Conservation (phyloP, 2,888 invertebrate genomes). For the Antheraea assamensis region DNA sequence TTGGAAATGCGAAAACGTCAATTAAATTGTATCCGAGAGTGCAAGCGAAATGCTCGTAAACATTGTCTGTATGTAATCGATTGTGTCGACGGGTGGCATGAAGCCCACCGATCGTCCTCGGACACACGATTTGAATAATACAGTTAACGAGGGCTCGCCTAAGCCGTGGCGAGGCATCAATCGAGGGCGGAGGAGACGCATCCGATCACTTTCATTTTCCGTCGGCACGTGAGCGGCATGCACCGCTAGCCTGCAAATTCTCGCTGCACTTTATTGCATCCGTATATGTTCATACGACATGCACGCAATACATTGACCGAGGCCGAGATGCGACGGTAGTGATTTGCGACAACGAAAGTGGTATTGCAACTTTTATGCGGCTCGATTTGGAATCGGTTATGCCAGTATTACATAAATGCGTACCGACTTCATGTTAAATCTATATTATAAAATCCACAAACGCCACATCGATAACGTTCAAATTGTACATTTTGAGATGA, state of each 20-base stretch:
- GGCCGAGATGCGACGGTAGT: slow-evolving; percentile 76
- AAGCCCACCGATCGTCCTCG: slow-evolving; percentile 39
- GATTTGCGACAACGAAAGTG: slow-evolving; percentile 82
- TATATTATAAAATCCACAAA: background rate
- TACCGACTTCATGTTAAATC: slow-evolving; percentile 39
- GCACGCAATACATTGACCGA: slow-evolving; percentile 80
- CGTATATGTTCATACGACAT: slow-evolving; percentile 79
- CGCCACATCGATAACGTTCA: background rate
- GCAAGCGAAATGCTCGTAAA: slow-evolving; percentile 41
- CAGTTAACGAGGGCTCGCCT: slow-evolving; percentile 71
- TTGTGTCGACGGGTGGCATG: slow-evolving; percentile 36
- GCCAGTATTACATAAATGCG: slow-evolving; percentile 70
- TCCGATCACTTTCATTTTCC: slow-evolving; percentile 79
- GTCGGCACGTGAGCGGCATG: slow-evolving; percentile 74
- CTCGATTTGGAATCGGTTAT: slow-evolving; percentile 72
- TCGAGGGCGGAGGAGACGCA: slow-evolving; percentile 74
- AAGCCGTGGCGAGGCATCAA: slow-evolving; percentile 63
- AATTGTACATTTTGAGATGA: slow-evolving; percentile 11
- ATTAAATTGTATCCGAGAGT: slow-evolving; percentile 53
- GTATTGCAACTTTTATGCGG: slow-evolving; percentile 80
- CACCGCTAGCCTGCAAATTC: slow-evolving; percentile 75
- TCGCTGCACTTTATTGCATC: slow-evolving; percentile 77
- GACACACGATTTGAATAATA: slow-evolving; percentile 74
- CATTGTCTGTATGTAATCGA: slow-evolving; percentile 54
- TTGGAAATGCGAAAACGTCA: background rate